phyloP scores from a whole-genome alignment of 2,113 vertebrate genomes.

The Hypanus sabinus region DNA sequence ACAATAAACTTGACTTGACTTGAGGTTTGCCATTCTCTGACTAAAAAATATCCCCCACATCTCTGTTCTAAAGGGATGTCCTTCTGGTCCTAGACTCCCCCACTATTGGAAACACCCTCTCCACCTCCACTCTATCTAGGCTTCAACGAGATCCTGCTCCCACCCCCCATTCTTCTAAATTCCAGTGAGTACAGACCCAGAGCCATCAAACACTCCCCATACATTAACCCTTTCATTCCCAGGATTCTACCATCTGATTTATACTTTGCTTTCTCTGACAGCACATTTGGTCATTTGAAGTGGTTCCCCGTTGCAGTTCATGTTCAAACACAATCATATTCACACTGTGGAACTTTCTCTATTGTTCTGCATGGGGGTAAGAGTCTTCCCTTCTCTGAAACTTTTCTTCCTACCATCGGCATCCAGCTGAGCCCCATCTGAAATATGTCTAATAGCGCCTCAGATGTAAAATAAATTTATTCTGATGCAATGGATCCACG shows the following conservation, averaged over 20 bases:
- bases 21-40: too few species aligned
- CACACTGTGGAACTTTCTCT: neutral
- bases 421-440: neutral
- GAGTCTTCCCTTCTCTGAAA: neutral
- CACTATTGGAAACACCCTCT: too few species aligned
- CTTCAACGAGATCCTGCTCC: too few species aligned
- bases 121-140: too few species aligned
- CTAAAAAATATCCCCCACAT: too few species aligned
- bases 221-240: too few species aligned
- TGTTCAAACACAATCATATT: neutral
- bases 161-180: too few species aligned
- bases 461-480: slow-evolving; percentile 27
- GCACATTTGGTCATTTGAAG: neutral
- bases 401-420: neutral
- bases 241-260: neutral
- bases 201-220: too few species aligned
- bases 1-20: too few species aligned
- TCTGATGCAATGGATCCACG: neutral
- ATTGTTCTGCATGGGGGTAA: neutral
- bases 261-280: neutral
- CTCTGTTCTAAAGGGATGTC: too few species aligned
- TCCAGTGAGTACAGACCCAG: too few species aligned
- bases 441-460: neutral
- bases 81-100: too few species aligned
- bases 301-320: neutral